Evolutionary conservation across 1,140 invertebrate species (phyloP), one percentile per base, ranked within the genome.

Genomic region (Formica selysi): DNA sequence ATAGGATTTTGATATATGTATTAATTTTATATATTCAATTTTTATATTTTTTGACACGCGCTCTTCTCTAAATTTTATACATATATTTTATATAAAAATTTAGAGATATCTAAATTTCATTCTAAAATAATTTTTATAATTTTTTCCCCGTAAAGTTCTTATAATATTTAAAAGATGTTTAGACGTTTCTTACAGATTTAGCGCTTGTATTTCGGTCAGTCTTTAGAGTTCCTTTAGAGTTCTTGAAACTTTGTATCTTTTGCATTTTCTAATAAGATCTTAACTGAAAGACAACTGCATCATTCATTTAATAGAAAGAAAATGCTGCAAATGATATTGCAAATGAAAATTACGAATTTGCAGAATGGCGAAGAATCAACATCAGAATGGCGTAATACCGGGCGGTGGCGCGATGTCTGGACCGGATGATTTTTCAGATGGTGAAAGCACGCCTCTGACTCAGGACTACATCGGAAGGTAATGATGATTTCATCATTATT

Each of bases 401-500:
- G 97, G 96, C 90, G 96, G 96, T 86, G 96, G 96, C 59, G 95
- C 94, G 67, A 96, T 96, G 89, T 96, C 96, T 88, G 97, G 96
- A 91, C 96, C 96, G 89, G 97, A 97, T 91, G 97, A 98, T 93
- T 97, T 97, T 91, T 97, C 97, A 11, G 98, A 98, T 92, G 98
- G 98, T 92, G 98, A 98, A 94, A 97, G 97, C 87, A 96, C 97
- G 67, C 98, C 98, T 64, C 96, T 98, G 89, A 97, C 97, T 76
- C 97, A 98, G 92, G 97, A 98, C 89, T 98, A 98, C 92, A 97
- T 97, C 86, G 98, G 97, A 94, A 98, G 98, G 98, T 98, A 51
- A 96, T 95, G 29, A 22, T 29, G 29, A 54, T 73, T 48, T 68
- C 54, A 22, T 61, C 51, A 73, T 26, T 26, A 1, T 41, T 81